Conservation (phyloP, 2,113 vertebrate genomes). For the Rhineura floridana region DNA sequence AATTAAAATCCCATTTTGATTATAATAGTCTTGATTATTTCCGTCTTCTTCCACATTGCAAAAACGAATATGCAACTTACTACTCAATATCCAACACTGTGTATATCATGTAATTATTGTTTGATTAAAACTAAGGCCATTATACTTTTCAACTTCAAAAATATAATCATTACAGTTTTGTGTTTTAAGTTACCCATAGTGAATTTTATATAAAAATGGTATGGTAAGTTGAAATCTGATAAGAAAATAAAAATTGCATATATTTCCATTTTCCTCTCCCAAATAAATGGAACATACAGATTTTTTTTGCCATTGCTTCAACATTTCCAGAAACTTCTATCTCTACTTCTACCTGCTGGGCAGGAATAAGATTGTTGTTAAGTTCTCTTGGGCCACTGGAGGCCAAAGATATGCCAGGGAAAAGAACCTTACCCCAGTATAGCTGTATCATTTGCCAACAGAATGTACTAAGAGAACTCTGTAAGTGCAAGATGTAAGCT, state of each 20-base stretch:
- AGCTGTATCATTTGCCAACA: background rate
- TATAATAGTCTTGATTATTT: background rate
- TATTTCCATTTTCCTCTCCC: background rate
- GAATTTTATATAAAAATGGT: background rate
- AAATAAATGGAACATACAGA: background rate
- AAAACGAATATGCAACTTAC: too few species aligned
- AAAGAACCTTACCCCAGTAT: background rate
- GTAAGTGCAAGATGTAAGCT: background rate
- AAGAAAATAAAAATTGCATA: background rate
- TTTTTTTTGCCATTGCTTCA: background rate
- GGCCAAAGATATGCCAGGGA: background rate
- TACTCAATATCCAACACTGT: too few species aligned
- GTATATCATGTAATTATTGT: background rate
- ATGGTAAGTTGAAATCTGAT: background rate
- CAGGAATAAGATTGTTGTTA: too few species aligned
- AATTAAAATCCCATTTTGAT: background rate
- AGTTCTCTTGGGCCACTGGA: background rate
- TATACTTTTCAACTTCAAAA: background rate
- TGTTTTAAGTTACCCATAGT: background rate
- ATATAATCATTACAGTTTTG: background rate
- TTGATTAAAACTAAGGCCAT: background rate
- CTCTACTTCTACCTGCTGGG: background rate
- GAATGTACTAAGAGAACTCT: background rate
- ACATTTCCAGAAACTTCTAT: background rate
- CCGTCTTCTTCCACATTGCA: too few species aligned